Evolutionary conservation across 2,797 vertebrate genomes (phyloP), one percentile per base, ranked within the genome.

Genomic region (Periparus ater): DNA sequence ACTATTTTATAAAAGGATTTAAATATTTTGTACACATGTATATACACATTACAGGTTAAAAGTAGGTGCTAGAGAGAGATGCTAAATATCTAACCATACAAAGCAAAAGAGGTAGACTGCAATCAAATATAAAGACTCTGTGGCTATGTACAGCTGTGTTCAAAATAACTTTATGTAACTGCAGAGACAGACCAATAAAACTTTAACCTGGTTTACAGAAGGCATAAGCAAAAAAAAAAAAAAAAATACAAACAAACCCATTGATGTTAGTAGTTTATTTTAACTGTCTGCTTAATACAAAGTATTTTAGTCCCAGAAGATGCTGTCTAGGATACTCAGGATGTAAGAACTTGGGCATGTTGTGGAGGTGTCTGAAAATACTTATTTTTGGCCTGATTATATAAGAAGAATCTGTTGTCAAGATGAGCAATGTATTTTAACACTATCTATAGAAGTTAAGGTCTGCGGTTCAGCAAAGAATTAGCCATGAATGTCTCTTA

Each of bases 1-100:
- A 93, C 47, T 63, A 58, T 91, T 95, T 91, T 94, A 51, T 88
- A 85, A 97, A 96, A 84, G 20, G 30, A 65, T 89, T 91, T 84
- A 89, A 93, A 85, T 96, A 71, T 54, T 88, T 30, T 45, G 7
- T 57, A 17, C 6, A 29, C 11, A 8, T 7, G 1, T 40, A 34
- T 26, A 17, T 34, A 23, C 1, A 7, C 13, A 34, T 25, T n/a
- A 17, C 4, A 55, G 23, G 16, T 50, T 67, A 55, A 73, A 85
- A 79, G 10, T 13, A 47, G 3, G 2, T 62, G 9, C 32, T 76
- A 55, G 48, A 89, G 58, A 63, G 66, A 82, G 36, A 50, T 95
- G 17, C 2, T 58, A 95, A 95, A 89, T 87, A 82, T 68, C 34
- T 93, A 97, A 94, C 22, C 5, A 17, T 42, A 66, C n/a, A 54